A percentile compares a stretch with the other conserved stretches of the same genome.
phyloP scores from a whole-genome alignment of 2,888 invertebrate genomes.

The Platerodrilus igneus region DNA sequence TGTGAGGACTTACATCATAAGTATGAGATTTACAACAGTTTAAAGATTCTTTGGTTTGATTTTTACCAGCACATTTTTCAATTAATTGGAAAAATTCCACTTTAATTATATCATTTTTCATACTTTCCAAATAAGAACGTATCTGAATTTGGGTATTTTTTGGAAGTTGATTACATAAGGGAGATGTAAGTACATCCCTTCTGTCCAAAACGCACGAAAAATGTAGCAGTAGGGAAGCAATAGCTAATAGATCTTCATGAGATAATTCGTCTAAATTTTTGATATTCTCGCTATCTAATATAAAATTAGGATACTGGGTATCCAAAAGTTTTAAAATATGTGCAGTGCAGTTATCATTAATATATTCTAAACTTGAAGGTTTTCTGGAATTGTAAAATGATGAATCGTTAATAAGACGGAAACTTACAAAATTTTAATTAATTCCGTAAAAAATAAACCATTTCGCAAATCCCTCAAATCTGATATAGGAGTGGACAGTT shows the following conservation, averaged over 20 bases:
- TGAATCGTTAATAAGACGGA: background rate
- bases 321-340: conserved; percentile 20
- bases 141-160: conserved; percentile 38
- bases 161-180: conserved; percentile 39
- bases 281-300: conserved; percentile 20
- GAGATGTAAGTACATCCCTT: conserved; percentile 40
- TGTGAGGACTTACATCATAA: conserved; percentile 22
- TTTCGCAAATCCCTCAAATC: conserved; percentile 35
- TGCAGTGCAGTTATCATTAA: background rate
- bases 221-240: conserved; percentile 43
- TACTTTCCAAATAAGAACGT: conserved; percentile 39
- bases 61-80: conserved; percentile 26
- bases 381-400: background rate
- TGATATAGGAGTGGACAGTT: conserved; percentile 32
- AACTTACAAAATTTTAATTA: conserved; percentile 41
- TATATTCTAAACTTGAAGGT: too few species aligned
- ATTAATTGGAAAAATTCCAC: conserved; percentile 34
- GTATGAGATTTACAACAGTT: conserved; percentile 25
- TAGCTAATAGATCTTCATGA: conserved; percentile 28
- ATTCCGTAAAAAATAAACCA: conserved; percentile 38
- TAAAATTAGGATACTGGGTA: conserved; percentile 35
- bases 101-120: conserved; percentile 30
- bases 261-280: conserved; percentile 31
- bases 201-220: conserved; percentile 43
- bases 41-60: background rate